Base-by-base conservation (phyloP, 1,140 invertebrate genomes). In the Campoletis sonorensis region DNA sequence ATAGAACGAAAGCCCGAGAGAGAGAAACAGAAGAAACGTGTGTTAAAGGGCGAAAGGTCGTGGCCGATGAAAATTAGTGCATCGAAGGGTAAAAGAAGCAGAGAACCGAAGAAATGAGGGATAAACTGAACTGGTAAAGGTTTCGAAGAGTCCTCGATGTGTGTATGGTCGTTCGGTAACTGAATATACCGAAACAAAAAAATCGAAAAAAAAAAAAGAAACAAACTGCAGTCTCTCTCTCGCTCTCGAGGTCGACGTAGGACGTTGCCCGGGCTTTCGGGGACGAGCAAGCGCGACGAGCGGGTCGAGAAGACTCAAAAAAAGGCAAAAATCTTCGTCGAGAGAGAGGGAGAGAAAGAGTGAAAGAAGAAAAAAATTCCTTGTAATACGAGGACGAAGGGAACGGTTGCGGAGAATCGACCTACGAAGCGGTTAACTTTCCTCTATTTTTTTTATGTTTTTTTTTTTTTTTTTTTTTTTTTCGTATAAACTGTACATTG, bases 361-460 rank as follows among this genome's bases (percentile, higher is more conserved):
- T 4, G 30, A 33, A 58, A n/a, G 7, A n/a, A 2, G 21, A 58
- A 58, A 58, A 23, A 23, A 58, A 23, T 58, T 23, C 21, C 54
- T 58, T 58, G 54, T 58, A 58, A 58, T 58, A 58, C 54, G 54
- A 58, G 54, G 54, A 58, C 54, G 54, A 58, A 23, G 21, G 21
- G 54, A 23, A 13, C 54, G 18, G 18, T n/a, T 58, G 18, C 21
- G n/a, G 54, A 58, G 40, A 58, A n/a, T 58, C 54, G 54, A 58
- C 54, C 54, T 54, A 16, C 13, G n/a, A 54, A 54, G 49, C 49
- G 49, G 30, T 33, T 33, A 33, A 33, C 30, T 45, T 45, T 10
- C 40, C 40, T 45, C 13, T 10, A 45, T 45, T 13, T 45, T 45
- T 58, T 58, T 13, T 10, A 2, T 58, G n/a, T n/a, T 58, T 21